Evolutionary conservation across 2,113 vertebrate species (phyloP).

Genomic region (Ranitomeya imitator): DNA sequence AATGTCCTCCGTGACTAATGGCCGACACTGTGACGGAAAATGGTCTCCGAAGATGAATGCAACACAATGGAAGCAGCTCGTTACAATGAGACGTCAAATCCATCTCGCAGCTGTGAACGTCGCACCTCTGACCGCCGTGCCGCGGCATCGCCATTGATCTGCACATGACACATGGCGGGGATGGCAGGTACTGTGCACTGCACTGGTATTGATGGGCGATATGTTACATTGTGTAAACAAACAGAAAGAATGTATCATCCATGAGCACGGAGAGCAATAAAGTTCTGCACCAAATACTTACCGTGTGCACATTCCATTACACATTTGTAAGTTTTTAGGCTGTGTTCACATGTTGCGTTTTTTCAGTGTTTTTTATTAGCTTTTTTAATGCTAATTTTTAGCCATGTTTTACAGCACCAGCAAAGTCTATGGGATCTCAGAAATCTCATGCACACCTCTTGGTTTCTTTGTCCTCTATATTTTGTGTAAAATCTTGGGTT

Average conservation of each 20-base stretch:
- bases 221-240: background rate
- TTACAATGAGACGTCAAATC: slow-evolving; percentile 1
- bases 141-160: background rate
- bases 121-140: background rate
- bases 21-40: background rate
- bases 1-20: slow-evolving; percentile 35
- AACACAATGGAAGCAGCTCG: background rate
- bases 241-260: background rate
- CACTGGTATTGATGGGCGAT: background rate
- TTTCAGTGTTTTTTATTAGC: too few relatives aligned
- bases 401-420: too few relatives aligned
- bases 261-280: background rate
- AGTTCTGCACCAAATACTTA: too few relatives aligned
- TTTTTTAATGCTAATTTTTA: too few relatives aligned
- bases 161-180: background rate
- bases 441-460: too few relatives aligned
- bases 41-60: slow-evolving; percentile 16
- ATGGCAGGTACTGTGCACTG: background rate
- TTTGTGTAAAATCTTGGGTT: too few relatives aligned
- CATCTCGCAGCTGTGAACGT: background rate
- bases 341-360: too few relatives aligned
- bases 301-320: too few relatives aligned
- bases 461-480: too few relatives aligned
- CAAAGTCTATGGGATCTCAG: too few relatives aligned
- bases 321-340: too few relatives aligned